Percentiles rank a stretch among this genome's conserved stretches.
phyloP scores from a whole-genome alignment of 2,113 vertebrate genomes.

The Isurus oxyrinchus region DNA sequence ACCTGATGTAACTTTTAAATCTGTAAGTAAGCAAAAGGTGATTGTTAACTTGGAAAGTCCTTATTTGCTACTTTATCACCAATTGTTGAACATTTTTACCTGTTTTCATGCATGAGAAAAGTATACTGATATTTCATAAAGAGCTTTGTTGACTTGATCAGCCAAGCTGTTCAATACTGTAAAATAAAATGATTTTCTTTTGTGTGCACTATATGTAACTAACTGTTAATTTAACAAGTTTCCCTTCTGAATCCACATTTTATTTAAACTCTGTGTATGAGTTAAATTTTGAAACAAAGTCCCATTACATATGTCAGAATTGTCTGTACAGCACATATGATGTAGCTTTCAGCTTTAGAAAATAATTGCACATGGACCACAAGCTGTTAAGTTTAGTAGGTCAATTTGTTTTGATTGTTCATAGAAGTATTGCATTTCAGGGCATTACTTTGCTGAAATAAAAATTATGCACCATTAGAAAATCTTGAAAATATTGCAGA shows the following conservation, averaged over 20 bases:
- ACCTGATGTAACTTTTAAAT: slow-evolving; percentile 34
- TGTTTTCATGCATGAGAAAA: slow-evolving; percentile 32
- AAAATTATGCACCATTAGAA: slow-evolving; percentile 1
- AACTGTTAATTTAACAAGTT: background rate
- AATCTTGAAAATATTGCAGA: background rate
- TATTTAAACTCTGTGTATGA: background rate
- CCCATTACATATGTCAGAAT: background rate
- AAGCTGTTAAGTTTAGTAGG: background rate
- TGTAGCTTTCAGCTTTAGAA: background rate
- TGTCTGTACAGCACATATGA: background rate
- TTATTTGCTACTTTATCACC: slow-evolving; percentile 22
- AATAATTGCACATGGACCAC: background rate
- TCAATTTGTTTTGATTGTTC: background rate
- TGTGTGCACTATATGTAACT: background rate
- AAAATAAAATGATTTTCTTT: slow-evolving; percentile 15
- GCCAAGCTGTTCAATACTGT: slow-evolving; percentile 16
- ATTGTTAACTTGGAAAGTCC: slow-evolving; percentile 21
- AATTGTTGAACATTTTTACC: slow-evolving; percentile 26
- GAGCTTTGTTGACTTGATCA: slow-evolving; percentile 28
- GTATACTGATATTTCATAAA: slow-evolving; percentile 27
- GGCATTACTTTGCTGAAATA: background rate
- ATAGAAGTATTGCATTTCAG: background rate
- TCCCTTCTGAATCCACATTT: background rate
- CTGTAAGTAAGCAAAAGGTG: background rate
- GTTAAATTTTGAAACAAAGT: background rate